Evolutionary conservation across 2,113 vertebrate genomes (phyloP).

Genomic region (Plecturocebus donacophilus): DNA sequence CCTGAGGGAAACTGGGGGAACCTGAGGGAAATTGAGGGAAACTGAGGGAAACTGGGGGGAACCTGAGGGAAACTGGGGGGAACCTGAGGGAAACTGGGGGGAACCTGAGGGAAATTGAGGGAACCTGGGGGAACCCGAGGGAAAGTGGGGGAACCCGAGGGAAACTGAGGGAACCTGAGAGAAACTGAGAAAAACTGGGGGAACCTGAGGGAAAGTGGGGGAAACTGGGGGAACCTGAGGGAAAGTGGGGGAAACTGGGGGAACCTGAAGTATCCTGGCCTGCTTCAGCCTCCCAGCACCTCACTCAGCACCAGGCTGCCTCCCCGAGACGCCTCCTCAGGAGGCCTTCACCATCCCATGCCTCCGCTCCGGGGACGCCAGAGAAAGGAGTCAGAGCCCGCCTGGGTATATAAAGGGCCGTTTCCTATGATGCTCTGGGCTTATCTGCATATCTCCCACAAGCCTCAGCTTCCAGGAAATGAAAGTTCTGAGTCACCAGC

Average conservation of each 20-base stretch:
- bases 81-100: accelerated
- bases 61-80: accelerated
- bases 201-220: not conserved
- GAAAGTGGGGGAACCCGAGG: not conserved
- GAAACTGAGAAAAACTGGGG: accelerated
- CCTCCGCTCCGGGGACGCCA: not conserved
- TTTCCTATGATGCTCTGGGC: not conserved
- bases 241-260: not conserved
- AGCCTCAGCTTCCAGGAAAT: not conserved
- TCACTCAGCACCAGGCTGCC: not conserved
- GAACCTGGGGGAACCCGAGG: too few species aligned
- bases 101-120: too few species aligned
- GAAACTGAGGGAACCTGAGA: not conserved
- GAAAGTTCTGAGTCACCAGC: not conserved
- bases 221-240: not conserved
- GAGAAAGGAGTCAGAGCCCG: not conserved
- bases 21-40: accelerated
- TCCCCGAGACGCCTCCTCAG: not conserved
- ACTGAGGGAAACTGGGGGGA: too few species aligned
- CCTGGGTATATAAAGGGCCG: not conserved
- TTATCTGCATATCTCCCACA: conserved; percentile 48
- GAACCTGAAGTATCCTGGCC: not conserved
- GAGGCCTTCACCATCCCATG: not conserved
- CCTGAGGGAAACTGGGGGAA: too few species aligned
- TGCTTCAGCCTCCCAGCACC: accelerated